These are phyloP conservation scores for Periophthalmodon schlosseri DNA, from an alignment of 2,113 vertebrate species.

Conservation along the genomic window DNA sequence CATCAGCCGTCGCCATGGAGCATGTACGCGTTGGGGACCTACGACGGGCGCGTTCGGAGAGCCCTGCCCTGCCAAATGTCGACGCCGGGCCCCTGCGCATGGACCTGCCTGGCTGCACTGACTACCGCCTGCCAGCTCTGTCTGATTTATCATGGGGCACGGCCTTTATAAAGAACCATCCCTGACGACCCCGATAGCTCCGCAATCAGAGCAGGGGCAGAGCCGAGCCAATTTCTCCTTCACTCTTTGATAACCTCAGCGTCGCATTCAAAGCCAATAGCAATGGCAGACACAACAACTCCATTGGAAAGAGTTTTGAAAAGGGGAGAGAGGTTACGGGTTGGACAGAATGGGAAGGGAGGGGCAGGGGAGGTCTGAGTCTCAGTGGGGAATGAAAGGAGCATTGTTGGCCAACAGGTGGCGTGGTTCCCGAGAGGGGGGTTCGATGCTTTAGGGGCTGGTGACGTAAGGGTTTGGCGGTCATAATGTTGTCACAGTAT, in stretches of 20 bases:
- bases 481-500: slow-evolving; percentile 40
- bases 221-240: slow-evolving; percentile 83
- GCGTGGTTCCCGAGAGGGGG: slow-evolving; percentile 61
- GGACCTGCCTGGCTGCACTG: slow-evolving; percentile 73
- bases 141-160: slow-evolving; percentile 81
- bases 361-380: slow-evolving; percentile 62
- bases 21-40: slow-evolving; percentile 46
- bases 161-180: slow-evolving; percentile 80
- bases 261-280: slow-evolving; percentile 78
- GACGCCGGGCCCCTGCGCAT: slow-evolving; percentile 74
- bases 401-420: slow-evolving; percentile 75
- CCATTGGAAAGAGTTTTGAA: slow-evolving; percentile 80
- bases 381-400: slow-evolving; percentile 56
- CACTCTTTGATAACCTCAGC: slow-evolving; percentile 81
- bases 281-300: slow-evolving; percentile 77
- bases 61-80: slow-evolving; percentile 72
- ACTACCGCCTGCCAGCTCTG: slow-evolving; percentile 72
- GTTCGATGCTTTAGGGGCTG: slow-evolving; percentile 23
- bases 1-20: slow-evolving; percentile 33
- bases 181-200: slow-evolving; percentile 82
- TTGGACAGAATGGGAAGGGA: slow-evolving; percentile 67
- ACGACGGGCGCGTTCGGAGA: slow-evolving; percentile 51
- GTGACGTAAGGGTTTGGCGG: slow-evolving; percentile 18
- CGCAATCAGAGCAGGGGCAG: slow-evolving; percentile 82
- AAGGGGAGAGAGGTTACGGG: slow-evolving; percentile 67